Evolutionary conservation across 2,113 vertebrate genomes (phyloP).

Genomic region (Dasyprocta punctata): DNA sequence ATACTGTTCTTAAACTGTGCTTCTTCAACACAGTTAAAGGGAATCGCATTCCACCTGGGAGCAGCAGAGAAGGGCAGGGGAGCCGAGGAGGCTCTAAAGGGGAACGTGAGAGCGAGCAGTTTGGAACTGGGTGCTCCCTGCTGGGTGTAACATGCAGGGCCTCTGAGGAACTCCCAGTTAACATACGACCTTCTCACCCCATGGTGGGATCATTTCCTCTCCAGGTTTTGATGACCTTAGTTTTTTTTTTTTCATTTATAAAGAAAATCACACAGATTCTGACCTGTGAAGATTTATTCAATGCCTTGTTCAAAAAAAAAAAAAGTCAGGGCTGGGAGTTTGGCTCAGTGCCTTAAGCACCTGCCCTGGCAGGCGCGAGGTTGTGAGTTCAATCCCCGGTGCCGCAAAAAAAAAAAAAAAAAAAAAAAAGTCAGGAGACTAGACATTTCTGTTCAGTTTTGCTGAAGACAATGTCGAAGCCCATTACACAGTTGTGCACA

Average conservation of each 20-base stretch:
- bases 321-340: background rate
- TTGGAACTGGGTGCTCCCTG: background rate
- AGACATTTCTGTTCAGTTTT: background rate
- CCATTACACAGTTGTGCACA: background rate
- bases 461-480: background rate
- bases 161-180: background rate
- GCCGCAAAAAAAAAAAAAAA: too few species aligned
- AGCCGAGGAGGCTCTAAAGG: background rate
- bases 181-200: background rate
- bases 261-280: background rate
- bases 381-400: too few species aligned
- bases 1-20: background rate
- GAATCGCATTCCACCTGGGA: background rate
- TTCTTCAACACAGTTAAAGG: background rate
- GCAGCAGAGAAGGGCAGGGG: background rate
- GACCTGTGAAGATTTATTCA: background rate
- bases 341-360: too few species aligned
- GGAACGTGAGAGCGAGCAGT: background rate
- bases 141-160: background rate
- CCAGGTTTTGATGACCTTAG: background rate
- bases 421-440: background rate
- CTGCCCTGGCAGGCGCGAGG: too few species aligned
- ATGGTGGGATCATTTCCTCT: background rate
- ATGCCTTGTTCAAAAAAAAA: slow-evolving; percentile 15
- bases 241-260: background rate